Percentiles rank a stretch among this genome's conserved stretches.
Evolutionary conservation across 2,113 vertebrate genomes (phyloP).

Genomic region (Poeciliopsis prolifica): DNA sequence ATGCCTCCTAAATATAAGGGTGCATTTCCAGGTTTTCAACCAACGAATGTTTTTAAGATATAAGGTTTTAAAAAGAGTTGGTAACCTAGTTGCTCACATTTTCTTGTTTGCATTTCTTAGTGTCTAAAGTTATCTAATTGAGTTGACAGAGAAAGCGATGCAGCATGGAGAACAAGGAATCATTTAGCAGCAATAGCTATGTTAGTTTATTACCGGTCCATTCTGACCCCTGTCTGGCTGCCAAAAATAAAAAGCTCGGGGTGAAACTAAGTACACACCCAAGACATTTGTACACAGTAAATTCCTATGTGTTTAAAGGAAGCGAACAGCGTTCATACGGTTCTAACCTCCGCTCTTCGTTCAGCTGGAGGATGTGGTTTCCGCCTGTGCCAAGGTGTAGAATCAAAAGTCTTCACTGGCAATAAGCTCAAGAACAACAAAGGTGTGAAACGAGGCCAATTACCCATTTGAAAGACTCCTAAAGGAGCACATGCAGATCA

Average conservation of each 20-base stretch:
- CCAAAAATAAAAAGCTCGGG: no score
- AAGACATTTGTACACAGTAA: no score
- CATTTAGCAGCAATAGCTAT: no score
- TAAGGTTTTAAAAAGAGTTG: no score
- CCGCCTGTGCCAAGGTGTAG: background rate
- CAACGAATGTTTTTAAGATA: no score
- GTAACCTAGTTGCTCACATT: no score
- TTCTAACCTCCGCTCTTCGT: no score
- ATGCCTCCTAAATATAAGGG: background rate
- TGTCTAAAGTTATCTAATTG: background rate
- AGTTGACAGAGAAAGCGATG: background rate
- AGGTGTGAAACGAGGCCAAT: background rate
- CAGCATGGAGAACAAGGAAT: no score
- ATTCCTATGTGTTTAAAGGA: no score
- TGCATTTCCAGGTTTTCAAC: background rate
- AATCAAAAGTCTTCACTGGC: slow-evolving; percentile 51
- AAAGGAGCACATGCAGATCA: background rate
- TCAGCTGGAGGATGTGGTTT: slow-evolving; percentile 49
- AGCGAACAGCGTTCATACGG: background rate
- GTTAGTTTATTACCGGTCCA: no score
- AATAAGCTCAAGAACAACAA: background rate
- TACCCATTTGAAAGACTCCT: background rate
- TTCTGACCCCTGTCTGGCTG: no score
- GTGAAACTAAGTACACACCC: no score
- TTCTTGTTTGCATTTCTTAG: background rate